Base-by-base conservation (phyloP, 2,797 vertebrate species). In the Hephaestus fuliginosus region DNA sequence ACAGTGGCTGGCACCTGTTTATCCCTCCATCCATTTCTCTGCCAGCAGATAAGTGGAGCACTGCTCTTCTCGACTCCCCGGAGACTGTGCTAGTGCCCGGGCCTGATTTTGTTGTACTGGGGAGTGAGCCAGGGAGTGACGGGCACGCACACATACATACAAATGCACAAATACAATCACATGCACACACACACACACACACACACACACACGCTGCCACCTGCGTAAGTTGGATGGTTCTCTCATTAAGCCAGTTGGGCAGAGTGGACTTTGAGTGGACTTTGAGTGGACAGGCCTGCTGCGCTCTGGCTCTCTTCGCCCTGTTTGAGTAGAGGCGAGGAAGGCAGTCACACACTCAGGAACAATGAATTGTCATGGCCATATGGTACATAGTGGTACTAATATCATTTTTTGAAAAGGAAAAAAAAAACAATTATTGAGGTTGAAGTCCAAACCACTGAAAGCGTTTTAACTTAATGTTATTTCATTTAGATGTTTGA, bases 1-100 rank as follows among this genome's bases (percentile, higher is more conserved):
- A 71, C 81, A 51, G 70, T 63, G 51, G 36, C 82, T 85, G 86
- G 83, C 82, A 87, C 86, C 75, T 80, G 78, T 83, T 87, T 79
- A 81, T 84, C 69, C 74, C 82, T 49, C 81, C 70, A 69, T 83
- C 72, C 74, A 33, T 76, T 78, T 58, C 72, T 80, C 81, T 88
- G 91, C 86, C 90, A 91, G 82, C 76, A 84, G 86, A 92, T 89
- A 91, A 93, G 90, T 89, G 83, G 81, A 88, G 81, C 83, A 57
- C 80, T 61, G 78, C 87, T 85, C 80, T 80, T 76, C 75, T 69
- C 44, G 8, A 74, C 70, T 85, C 90, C 80, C 78, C 20, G 48
- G 91, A 85, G 85, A 88, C 72, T 56, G 6, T 30, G 43, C 65
- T 56, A 48, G 71, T 76, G 86, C 76, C 85, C 81, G 51, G 67